Evolutionary conservation across 2,888 invertebrate genomes (phyloP).

Genomic region (Yponomeuta cagnagella): DNA sequence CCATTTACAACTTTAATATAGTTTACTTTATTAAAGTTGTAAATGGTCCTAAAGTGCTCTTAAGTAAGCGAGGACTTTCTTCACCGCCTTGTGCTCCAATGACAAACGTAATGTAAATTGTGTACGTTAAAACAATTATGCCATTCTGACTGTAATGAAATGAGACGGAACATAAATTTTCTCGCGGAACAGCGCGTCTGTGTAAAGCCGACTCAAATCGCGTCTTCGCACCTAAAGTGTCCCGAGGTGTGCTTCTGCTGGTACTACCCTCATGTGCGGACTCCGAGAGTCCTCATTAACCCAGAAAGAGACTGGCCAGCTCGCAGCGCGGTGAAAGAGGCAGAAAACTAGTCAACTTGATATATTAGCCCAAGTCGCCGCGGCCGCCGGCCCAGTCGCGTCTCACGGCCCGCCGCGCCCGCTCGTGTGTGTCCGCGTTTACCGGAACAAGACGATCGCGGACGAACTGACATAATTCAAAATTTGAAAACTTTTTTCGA

Average conservation of each 20-base stretch:
- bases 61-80: background rate
- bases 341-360: slow-evolving; percentile 10
- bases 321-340: slow-evolving; percentile 10
- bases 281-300: slow-evolving; percentile 12
- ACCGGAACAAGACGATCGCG: background rate
- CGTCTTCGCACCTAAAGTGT: background rate
- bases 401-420: background rate
- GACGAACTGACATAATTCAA: background rate
- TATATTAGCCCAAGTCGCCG: slow-evolving; percentile 3
- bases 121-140: no score
- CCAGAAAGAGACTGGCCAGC: slow-evolving; percentile 13
- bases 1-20: no score
- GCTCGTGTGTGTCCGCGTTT: background rate
- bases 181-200: no score
- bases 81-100: background rate
- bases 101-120: no score
- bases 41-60: no score
- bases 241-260: background rate
- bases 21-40: no score
- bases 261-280: background rate
- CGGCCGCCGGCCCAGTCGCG: slow-evolving; percentile 4
- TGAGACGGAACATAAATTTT: no score
- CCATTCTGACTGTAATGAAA: no score
- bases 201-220: no score
- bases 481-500: background rate